These are phyloP conservation scores for Megaceryle alcyon DNA, from an alignment of 2,797 vertebrate genomes.

Conservation along the genomic window DNA sequence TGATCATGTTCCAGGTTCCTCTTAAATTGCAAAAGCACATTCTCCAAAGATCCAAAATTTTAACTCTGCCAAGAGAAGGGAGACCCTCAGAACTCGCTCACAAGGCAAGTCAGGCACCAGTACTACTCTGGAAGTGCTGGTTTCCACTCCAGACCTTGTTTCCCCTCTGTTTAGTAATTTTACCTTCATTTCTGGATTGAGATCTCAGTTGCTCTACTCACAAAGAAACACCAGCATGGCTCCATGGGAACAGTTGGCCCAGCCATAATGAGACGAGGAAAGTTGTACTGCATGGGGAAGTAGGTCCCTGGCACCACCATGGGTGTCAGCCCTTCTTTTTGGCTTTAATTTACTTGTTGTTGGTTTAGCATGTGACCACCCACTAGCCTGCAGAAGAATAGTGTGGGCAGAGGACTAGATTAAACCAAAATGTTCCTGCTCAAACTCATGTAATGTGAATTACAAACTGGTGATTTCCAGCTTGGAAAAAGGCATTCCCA, in stretches of 20 bases:
- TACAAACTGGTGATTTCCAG: background rate
- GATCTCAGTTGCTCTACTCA: background rate
- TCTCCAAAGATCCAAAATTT: background rate
- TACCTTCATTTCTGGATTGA: background rate
- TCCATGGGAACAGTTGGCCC: background rate
- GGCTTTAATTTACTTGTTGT: constrained; percentile 7
- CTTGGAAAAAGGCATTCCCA: background rate
- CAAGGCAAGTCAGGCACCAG: background rate
- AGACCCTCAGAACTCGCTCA: background rate
- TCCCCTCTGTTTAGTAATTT: background rate
- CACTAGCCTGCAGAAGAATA: background rate
- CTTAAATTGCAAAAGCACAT: background rate
- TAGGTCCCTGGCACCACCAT: background rate
- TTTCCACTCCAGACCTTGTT: background rate
- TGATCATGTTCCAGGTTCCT: background rate
- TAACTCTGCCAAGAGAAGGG: background rate
- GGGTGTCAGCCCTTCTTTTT: background rate
- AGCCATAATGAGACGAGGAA: background rate
- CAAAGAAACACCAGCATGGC: background rate
- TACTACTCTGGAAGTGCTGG: background rate
- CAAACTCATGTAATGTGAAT: background rate
- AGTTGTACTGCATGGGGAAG: background rate
- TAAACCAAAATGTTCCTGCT: background rate
- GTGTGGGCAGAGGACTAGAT: background rate
- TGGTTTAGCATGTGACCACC: background rate